These are phyloP conservation scores for Myiotriccus ornatus DNA, from an alignment of 2,797 vertebrate species.

Conservation along the genomic window DNA sequence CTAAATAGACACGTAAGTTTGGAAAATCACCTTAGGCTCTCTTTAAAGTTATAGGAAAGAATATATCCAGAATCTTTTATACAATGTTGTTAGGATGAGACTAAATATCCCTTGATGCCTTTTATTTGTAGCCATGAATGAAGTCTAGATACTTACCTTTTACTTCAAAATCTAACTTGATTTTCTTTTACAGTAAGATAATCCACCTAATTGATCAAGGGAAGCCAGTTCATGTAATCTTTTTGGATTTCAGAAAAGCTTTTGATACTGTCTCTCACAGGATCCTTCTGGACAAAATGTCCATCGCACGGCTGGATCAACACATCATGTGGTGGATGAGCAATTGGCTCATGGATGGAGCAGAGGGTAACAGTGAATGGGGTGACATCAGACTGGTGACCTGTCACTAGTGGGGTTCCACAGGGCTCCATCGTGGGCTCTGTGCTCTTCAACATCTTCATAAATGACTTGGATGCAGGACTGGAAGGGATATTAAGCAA, in stretches of 20 bases:
- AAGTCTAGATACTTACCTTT: neutral
- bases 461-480: neutral
- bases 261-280: neutral
- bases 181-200: neutral
- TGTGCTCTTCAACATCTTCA: neutral
- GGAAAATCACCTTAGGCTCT: neutral
- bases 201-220: neutral
- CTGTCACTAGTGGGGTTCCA: neutral
- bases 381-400: neutral
- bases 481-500: neutral
- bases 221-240: neutral
- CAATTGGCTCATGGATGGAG: neutral
- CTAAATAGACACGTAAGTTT: neutral
- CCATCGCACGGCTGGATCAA: neutral
- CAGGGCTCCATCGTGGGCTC: neutral
- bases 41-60: neutral
- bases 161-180: neutral
- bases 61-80: neutral
- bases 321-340: neutral
- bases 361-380: neutral
- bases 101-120: neutral
- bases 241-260: neutral
- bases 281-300: neutral
- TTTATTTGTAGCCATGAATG: neutral
- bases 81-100: neutral